Evolutionary conservation across 1,140 invertebrate species (phyloP).

Genomic region (Drosophila simulans): DNA sequence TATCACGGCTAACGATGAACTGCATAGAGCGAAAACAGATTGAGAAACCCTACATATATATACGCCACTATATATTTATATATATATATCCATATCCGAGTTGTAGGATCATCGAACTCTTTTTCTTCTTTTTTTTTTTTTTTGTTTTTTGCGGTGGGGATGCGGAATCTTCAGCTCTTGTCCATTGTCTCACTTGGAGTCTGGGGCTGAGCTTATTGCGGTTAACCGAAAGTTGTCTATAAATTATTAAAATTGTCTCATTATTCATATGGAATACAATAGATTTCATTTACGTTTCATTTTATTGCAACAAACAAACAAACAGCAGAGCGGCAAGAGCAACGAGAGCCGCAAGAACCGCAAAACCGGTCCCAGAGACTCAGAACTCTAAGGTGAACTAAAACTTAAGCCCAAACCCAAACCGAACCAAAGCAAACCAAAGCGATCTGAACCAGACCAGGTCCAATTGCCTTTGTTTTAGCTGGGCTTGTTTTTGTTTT

Average conservation of each 20-base stretch:
- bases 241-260: slow-evolving; percentile 84
- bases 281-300: slow-evolving; percentile 82
- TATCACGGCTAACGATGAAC: slow-evolving; percentile 62
- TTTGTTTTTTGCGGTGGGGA: slow-evolving; percentile 19
- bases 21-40: slow-evolving; percentile 11
- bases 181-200: slow-evolving; percentile 43
- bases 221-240: slow-evolving; percentile 83
- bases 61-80: not conserved
- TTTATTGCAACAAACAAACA: slow-evolving; percentile 78
- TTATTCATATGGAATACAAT: slow-evolving; percentile 84
- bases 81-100: slow-evolving; percentile 63
- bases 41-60: slow-evolving; percentile 54
- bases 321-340: slow-evolving; percentile 2
- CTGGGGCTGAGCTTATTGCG: slow-evolving; percentile 38
- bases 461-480: slow-evolving; percentile 74
- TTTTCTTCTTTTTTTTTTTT: slow-evolving; percentile 12
- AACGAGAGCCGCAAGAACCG: slow-evolving; percentile 46
- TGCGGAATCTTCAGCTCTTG: slow-evolving; percentile 8
- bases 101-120: slow-evolving; percentile 78
- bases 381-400: slow-evolving; percentile 16
- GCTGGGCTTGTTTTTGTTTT: slow-evolving; percentile 11
- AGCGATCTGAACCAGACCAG: slow-evolving; percentile 55
- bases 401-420: not conserved
- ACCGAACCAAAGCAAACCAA: slow-evolving; percentile 4
- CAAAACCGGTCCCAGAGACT: slow-evolving; percentile 29